Conservation (phyloP, 2,888 invertebrate species). For the Siphonodentalium dalli region DNA sequence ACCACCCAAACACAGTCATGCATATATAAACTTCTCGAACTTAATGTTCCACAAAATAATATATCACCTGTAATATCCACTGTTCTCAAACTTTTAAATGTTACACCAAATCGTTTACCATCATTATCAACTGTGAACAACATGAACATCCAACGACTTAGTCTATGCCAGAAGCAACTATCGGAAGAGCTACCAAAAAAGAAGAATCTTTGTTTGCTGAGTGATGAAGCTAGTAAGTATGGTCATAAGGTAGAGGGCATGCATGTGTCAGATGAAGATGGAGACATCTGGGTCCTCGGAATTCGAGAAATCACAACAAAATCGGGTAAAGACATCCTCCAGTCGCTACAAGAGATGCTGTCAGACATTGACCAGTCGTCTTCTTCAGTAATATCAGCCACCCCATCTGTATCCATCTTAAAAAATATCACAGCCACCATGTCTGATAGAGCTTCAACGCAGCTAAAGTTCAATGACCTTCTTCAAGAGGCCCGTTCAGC, state of each 20-base stretch:
- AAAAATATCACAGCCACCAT: conserved; percentile 21
- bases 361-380: conserved; percentile 12
- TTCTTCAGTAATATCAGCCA: conserved; percentile 11
- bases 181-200: conserved; percentile 8
- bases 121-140: conserved; percentile 15
- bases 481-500: no score
- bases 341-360: conserved; percentile 12
- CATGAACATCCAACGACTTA: conserved; percentile 18
- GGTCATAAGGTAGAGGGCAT: conserved; percentile 18
- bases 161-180: conserved; percentile 19
- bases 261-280: conserved; percentile 14
- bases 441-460: conserved; percentile 19
- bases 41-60: conserved; percentile 15
- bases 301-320: conserved; percentile 15
- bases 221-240: conserved; percentile 25
- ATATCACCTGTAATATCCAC: conserved; percentile 3
- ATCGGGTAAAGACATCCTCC: conserved; percentile 7
- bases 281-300: conserved; percentile 18
- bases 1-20: conserved; percentile 10
- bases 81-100: conserved; percentile 16
- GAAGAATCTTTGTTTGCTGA: conserved; percentile 9
- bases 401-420: conserved; percentile 10
- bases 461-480: no score
- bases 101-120: conserved; percentile 11
- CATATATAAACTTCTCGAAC: conserved; percentile 12